A percentile compares a stretch with the other conserved stretches of the same genome.
phyloP scores from a whole-genome alignment of 1,140 invertebrate genomes.

The Drosophila bipectinata region DNA sequence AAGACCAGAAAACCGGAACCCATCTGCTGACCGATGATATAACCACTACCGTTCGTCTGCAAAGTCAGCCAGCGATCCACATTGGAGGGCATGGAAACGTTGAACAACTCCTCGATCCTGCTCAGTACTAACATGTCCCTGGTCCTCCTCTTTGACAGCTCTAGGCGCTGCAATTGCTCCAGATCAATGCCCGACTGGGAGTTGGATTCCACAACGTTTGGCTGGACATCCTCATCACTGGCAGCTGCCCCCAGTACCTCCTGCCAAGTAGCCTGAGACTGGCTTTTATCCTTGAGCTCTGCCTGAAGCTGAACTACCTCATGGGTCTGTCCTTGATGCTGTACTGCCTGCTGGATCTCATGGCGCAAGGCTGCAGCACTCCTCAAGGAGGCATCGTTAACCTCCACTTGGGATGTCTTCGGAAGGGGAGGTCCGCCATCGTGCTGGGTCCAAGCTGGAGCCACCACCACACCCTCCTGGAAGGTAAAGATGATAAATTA shows the following conservation, averaged over 20 bases:
- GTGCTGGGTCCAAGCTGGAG: conserved; percentile 61
- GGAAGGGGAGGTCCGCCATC: background rate
- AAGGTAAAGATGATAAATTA: background rate
- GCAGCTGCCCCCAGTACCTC: conserved; percentile 29
- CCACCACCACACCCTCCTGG: conserved; percentile 61
- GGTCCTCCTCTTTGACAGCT: conserved; percentile 64
- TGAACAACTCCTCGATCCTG: conserved; percentile 64
- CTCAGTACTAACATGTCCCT: conserved; percentile 67
- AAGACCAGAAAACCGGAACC: conserved; percentile 38
- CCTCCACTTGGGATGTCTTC: conserved; percentile 44
- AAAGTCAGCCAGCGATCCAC: conserved; percentile 67
- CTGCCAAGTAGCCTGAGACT: background rate
- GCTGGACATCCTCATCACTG: background rate
- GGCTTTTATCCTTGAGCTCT: conserved; percentile 17
- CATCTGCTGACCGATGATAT: conserved; percentile 53
- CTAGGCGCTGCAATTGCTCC: conserved; percentile 56
- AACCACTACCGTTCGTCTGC: conserved; percentile 51
- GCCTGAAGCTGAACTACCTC: conserved; percentile 48
- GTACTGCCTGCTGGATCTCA: conserved; percentile 63
- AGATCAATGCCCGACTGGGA: conserved; percentile 54
- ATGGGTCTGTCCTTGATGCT: conserved; percentile 25
- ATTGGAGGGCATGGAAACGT: conserved; percentile 43
- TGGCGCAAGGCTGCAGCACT: conserved; percentile 47
- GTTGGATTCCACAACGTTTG: conserved; percentile 66
- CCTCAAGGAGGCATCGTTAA: conserved; percentile 30